phyloP scores from a whole-genome alignment of 2,797 vertebrate genomes.

The Propithecus deckenii region DNA sequence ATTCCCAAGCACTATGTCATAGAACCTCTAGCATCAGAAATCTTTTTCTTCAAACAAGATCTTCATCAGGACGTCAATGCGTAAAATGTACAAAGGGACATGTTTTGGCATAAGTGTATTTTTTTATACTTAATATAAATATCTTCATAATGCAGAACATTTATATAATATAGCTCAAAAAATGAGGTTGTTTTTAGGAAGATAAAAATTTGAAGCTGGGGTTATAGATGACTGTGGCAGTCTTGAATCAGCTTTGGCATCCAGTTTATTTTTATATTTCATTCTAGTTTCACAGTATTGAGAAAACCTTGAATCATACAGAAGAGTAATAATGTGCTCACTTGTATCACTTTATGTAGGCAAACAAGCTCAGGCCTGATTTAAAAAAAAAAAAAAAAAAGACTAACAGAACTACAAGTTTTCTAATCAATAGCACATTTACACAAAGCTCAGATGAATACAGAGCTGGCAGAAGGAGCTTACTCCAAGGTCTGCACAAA shows the following conservation, averaged over 20 bases:
- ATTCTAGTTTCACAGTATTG: constrained; percentile 8
- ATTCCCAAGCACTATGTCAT: background rate
- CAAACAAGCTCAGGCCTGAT: background rate
- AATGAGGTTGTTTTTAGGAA: background rate
- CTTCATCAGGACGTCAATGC: background rate
- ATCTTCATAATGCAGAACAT: background rate
- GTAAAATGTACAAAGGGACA: background rate
- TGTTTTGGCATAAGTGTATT: background rate
- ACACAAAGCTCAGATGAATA: background rate
- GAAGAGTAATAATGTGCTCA: background rate
- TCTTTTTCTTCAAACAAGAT: background rate
- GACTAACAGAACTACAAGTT: background rate
- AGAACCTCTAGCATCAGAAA: background rate
- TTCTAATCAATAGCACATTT: background rate
- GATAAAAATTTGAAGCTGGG: background rate
- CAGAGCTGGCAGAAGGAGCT: background rate
- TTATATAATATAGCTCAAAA: background rate
- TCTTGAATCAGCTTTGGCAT: constrained; percentile 22
- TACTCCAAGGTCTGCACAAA: background rate
- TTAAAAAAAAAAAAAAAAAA: background rate
- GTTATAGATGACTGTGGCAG: background rate
- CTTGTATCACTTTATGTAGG: background rate
- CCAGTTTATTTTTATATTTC: constrained; percentile 19
- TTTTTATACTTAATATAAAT: background rate
- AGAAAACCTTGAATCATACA: constrained; percentile 58